Conservation (phyloP, 23 tunicate species). For the Aplidium turbinatum region DNA sequence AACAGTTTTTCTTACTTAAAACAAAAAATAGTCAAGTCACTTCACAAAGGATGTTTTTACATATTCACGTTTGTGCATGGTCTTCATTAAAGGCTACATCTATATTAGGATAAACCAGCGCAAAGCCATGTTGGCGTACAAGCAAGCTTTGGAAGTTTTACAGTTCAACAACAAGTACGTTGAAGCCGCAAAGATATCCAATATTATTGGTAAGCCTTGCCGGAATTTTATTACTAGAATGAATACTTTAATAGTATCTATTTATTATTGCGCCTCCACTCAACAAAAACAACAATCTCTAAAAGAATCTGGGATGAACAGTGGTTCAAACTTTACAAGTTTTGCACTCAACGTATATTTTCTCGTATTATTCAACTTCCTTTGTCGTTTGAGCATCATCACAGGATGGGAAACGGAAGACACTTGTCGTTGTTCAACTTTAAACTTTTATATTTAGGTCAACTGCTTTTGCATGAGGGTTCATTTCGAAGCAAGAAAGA, state of each 20-base stretch:
- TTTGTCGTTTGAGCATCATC: no score
- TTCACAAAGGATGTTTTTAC: background rate
- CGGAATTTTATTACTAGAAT: no score
- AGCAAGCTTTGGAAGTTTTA: conserved; percentile 68
- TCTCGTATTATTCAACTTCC: no score
- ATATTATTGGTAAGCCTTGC: conserved; percentile 47
- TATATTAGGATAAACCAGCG: conserved; percentile 26
- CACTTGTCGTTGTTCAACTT: no score
- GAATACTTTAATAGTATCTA: no score
- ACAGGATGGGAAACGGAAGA: no score
- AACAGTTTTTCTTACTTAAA: background rate
- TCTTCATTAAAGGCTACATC: no score
- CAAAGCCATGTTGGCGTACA: conserved; percentile 78
- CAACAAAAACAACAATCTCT: no score
- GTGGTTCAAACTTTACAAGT: no score
- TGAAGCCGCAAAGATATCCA: conserved; percentile 27
- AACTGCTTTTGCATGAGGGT: conserved; percentile 49
- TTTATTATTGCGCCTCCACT: no score
- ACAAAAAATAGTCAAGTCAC: background rate
- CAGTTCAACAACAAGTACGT: conserved; percentile 34
- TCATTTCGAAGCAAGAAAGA: conserved; percentile 62
- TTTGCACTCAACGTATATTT: no score
- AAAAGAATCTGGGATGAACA: no score
- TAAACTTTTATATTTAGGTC: conserved; percentile 56
- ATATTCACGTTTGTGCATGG: background rate